Evolutionary conservation across 2,888 invertebrate genomes (phyloP).

Genomic region (Leucophora obtusa): DNA sequence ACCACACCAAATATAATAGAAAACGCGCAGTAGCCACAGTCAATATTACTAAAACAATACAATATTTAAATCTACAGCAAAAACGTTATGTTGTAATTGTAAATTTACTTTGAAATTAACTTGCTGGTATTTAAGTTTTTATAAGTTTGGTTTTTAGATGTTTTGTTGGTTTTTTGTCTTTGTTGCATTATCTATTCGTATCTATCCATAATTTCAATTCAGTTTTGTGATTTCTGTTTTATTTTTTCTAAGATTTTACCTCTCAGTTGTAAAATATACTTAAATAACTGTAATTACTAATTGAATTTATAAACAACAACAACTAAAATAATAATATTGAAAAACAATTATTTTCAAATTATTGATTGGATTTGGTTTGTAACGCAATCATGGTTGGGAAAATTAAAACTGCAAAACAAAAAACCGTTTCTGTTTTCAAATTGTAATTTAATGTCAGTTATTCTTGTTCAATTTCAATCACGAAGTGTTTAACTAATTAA

Average conservation of each 20-base stretch:
- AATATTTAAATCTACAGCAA: constrained; percentile 15
- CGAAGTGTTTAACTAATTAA: constrained; percentile 22
- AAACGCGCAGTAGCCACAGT: neutral
- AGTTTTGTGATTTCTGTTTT: neutral
- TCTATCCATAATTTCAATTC: constrained; percentile 9
- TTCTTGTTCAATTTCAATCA: constrained; percentile 27
- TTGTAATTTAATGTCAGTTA: neutral
- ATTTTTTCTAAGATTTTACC: neutral
- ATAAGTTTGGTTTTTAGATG: constrained; percentile 3
- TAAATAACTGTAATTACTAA: constrained; percentile 43
- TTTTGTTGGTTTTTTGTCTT: neutral
- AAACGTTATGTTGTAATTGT: constrained; percentile 43
- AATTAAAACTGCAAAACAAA: constrained; percentile 14
- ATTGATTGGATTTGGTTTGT: constrained; percentile 24
- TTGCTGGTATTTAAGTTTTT: constrained; percentile 28
- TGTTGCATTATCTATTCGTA: constrained; percentile 10
- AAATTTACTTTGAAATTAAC: constrained; percentile 47
- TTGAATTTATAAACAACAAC: constrained; percentile 12
- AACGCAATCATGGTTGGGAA: neutral
- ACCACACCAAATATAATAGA: neutral
- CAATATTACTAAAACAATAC: constrained; percentile 1
- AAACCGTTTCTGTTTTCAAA: constrained; percentile 1
- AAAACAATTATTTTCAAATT: constrained; percentile 44
- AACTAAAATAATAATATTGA: constrained; percentile 18
- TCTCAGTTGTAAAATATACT: constrained; percentile 16